phyloP scores from a whole-genome alignment of 2,888 invertebrate species.

The Schrankia costaestrigalis region DNA sequence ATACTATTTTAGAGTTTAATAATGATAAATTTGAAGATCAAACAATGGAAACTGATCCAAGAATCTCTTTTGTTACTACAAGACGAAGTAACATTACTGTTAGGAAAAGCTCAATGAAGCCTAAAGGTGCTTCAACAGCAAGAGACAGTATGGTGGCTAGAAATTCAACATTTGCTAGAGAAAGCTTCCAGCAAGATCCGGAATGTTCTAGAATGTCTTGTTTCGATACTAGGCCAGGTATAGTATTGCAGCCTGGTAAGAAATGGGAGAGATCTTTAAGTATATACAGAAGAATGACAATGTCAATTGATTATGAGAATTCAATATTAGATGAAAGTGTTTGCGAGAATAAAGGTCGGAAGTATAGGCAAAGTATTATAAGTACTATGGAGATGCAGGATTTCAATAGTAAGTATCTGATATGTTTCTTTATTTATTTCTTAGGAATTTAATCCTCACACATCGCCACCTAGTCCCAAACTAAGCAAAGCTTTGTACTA shows the following conservation, averaged over 20 bases:
- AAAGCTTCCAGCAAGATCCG: conserved; percentile 17
- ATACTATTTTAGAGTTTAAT: background rate
- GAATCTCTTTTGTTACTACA: conserved; percentile 26
- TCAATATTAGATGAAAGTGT: conserved; percentile 65
- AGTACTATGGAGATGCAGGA: conserved; percentile 77
- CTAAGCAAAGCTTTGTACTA: too few species aligned
- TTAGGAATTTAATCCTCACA: too few species aligned
- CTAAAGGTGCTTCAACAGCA: conserved; percentile 16
- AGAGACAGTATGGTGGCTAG: conserved; percentile 4
- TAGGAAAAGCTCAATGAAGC: conserved; percentile 29
- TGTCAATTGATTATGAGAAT: conserved; percentile 59
- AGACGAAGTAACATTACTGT: conserved; percentile 26
- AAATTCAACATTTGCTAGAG: conserved; percentile 27
- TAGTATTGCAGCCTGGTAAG: conserved; percentile 83
- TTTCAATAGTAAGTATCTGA: conserved; percentile 48
- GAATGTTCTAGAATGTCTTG: conserved; percentile 19
- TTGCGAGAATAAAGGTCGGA: conserved; percentile 69
- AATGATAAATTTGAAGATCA: conserved; percentile 1
- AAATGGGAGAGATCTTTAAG: conserved; percentile 85
- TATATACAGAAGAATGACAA: conserved; percentile 76
- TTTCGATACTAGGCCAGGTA: conserved; percentile 43
- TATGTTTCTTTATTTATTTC: too few species aligned
- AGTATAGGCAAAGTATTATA: conserved; percentile 78
- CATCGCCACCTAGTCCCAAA: too few species aligned
- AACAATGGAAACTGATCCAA: conserved; percentile 9